phyloP scores from a whole-genome alignment of 2,888 invertebrate species.

The Macrostomum cliftonense region DNA sequence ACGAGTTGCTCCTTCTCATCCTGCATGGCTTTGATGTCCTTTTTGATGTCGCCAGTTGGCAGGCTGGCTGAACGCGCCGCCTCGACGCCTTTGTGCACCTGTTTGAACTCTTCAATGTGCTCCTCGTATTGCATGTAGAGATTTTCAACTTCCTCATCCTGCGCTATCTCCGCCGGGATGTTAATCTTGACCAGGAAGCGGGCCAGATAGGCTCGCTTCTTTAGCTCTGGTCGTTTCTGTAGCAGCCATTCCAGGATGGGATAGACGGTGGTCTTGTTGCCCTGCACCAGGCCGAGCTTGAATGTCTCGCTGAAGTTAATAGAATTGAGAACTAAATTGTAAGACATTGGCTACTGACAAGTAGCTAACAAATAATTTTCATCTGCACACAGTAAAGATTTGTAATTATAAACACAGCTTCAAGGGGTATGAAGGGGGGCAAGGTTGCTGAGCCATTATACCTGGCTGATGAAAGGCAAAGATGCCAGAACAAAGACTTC shows the following conservation, averaged over 20 bases:
- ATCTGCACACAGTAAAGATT: too few species aligned
- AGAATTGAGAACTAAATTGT: neutral
- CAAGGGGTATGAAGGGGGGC: too few species aligned
- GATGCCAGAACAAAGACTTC: too few species aligned
- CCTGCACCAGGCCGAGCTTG: constrained; percentile 50
- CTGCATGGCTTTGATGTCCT: constrained; percentile 66
- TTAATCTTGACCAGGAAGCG: constrained; percentile 48
- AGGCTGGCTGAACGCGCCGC: constrained; percentile 46
- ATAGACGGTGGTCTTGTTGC: constrained; percentile 55
- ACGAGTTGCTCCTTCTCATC: constrained; percentile 59
- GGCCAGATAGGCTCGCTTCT: constrained; percentile 66
- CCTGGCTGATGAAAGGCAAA: too few species aligned
- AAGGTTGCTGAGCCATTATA: too few species aligned
- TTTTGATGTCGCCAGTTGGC: constrained; percentile 57
- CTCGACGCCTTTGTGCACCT: constrained; percentile 53
- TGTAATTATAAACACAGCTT: too few species aligned
- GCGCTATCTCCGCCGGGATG: constrained; percentile 53
- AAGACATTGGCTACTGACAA: too few species aligned
- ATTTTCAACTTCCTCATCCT: constrained; percentile 54
- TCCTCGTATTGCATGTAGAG: constrained; percentile 51
- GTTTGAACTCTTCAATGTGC: constrained; percentile 61
- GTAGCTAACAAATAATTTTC: too few species aligned
- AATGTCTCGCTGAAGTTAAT: constrained; percentile 24
- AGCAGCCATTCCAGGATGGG: constrained; percentile 63
- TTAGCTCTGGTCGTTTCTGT: constrained; percentile 51